Evolutionary conservation across 2,888 invertebrate species (phyloP), one percentile per base, ranked within the genome.

Genomic region (Copidosoma aretas): DNA sequence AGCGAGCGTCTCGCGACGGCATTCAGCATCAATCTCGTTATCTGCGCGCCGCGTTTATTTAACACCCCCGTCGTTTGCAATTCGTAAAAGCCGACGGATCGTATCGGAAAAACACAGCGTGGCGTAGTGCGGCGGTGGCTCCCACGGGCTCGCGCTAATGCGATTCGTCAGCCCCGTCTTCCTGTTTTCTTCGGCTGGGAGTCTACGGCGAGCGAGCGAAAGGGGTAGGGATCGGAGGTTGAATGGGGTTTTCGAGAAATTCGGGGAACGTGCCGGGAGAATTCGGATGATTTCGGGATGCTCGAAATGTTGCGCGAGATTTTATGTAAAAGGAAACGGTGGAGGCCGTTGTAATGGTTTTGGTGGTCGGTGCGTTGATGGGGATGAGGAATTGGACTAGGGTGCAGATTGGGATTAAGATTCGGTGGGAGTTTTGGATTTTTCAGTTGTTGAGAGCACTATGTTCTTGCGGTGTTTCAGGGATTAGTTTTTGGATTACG

Each of bases 21-120:
- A 72, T 72, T 69, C 62, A 67, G 59, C 67, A 69, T 69, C 69
- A 62, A 69, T 69, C 67, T 57, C 62, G 71, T 72, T 72, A 72
- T 72, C 71, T 71, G 61, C 46, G 32, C 56, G 61, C 49, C 54
- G 57, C 57, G 63, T 69, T 67, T 65, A 72, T 72, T 69, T 70
- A 67, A 46, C 43, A 46, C 43, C 43, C 43, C 12, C 60, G 59
- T 68, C 64, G 67, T 67, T 71, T 67, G 68, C 64, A 64, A 68
- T 64, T 66, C 68, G 62, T 22, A 68, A 68, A 43, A 64, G 59
- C 58, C 24, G 22, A 19, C 52, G 60, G 3, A 46, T 46, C 43
- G 17, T 3, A 46, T 46, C 43, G 17, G 43, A 3, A 17, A 15
- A 46, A 46, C n/a, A 32, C 32, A 32, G 32, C 32, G 32, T 8